Base-by-base conservation (phyloP, 2,888 invertebrate species). In the Hydrotaea diabolus region DNA sequence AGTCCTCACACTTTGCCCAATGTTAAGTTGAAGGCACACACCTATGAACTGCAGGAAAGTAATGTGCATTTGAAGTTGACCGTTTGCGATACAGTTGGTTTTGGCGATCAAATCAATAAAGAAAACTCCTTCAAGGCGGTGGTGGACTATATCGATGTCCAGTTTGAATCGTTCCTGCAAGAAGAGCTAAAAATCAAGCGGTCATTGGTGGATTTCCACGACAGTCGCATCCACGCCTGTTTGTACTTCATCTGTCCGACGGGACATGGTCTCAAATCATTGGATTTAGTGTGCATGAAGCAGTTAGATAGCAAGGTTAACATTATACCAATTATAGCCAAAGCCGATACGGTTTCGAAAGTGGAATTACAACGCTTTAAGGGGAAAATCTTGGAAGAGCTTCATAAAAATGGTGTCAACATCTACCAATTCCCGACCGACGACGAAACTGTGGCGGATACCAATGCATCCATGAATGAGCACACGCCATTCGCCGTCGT, bases 81-180 rank as follows among this genome's bases (percentile, higher is more conserved):
- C 5, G 96, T 99, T 88, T 98, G 99, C 80, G 99, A 99, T 92
- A 99, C 99, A 0, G 97, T 98, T 23, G 99, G 99, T 15, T 99
- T 99, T 90, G 99, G 99, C 8, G 99, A 99, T 93, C 99, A 99
- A 93, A 98, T 99, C 83, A 99, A 99, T 93, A 99, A 99, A 93
- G 98, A 99, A 89, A 98, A 99, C 92, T 99, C 99, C 90, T 99
- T 98, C 93, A 98, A 98, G 91, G 96, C 99, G 0, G 97, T 99
- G 53, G 98, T 99, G 46, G 98, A 99, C 92, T 99, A 99, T 92
- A 98, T 99, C 84, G 99, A 99, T 91, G 95, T 96, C 0, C 99
- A 99, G 93, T 99, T 99, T 93, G 99, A 99, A 92, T 96, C 96
- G 0, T 99, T 97, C 92, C 94, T 99, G 17, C 97, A 98, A 92